Evolutionary conservation across 2,888 invertebrate genomes (phyloP), one percentile per base, ranked within the genome.

Genomic region (Tolmerus cingulatus): DNA sequence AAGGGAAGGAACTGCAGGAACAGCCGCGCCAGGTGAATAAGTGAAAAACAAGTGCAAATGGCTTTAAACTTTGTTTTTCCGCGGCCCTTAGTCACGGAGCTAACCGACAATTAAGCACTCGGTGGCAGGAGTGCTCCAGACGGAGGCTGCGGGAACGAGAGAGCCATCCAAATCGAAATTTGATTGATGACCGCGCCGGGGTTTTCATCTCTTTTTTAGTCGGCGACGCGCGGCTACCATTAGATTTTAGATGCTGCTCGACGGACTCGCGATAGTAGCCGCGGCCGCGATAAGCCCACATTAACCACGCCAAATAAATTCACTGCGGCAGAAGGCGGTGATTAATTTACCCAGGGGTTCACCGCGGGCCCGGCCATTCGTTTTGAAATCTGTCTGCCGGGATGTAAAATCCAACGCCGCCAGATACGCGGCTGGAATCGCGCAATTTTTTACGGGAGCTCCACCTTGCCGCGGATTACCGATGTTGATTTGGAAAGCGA

Each of bases 161-260:
- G 37, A 74, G 19, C 74, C 23, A 86, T 86, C 40, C 46, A 87
- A 86, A 66, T 87, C 66, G 74, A 84, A 88, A 84, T 78, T 82
- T 88, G 88, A 88, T 88, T 88, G 88, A 88, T 88, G 88, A 87
- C 87, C 87, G 19, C 78, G 78, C 27, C 43, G 46, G 30, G 78
- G 88, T 87, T 88, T 88, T 88, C 87, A 86, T 87, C 88, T 84
- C 82, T 86, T 82, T 78, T 86, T 86, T 84, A 16, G 23, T 23
- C n/a, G 43, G 74, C 19, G 7, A 27, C 74, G 74, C 43, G 85
- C 85, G 40, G 74, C 85, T 74, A 43, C 85, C 55, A 82, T 82
- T 82, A 82, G 30, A 81, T 78, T 30, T 82, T 82, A 66, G 30
- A 81, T 27, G n/a, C 23, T 5, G 9, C 23, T 66, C 66, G 66